Evolutionary conservation across 2,888 invertebrate species (phyloP), one percentile per base, ranked within the genome.

Genomic region (Nebria brevicollis): DNA sequence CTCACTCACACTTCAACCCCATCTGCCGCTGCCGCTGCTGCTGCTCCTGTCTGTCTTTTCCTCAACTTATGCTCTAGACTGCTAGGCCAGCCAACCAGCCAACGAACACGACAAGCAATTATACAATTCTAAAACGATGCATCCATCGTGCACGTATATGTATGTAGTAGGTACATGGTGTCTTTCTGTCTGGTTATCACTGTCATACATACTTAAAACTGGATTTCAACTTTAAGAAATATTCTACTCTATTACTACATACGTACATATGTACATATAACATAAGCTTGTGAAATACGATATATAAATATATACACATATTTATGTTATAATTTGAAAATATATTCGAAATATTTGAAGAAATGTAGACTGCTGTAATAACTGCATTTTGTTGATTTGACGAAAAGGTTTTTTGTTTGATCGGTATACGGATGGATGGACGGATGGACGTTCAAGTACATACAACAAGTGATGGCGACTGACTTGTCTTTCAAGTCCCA

Each of bases 381-480:
- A 66, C 11, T 66, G 26, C 25, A 34, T 66, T 65, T 75, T 10
- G 66, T 66, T 34, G 66, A 25, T 25, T 43, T 66, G 75, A 75
- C 13, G 26, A 25, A 72, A 54, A 54, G 54, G 13, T 11, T 34
- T 34, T 34, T 34, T 34, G 34, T 34, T 77, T 77, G 77, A 77
- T 77, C 77, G 68, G 70, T 34, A 34, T 20, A 20, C 20, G 20
- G 20, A 20, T 1, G 20, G 34, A 34, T 34, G 5, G 2, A 20
- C 20, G 20, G 34, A 34, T 34, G 5, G 2, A 34, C 4, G 34
- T 34, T 4, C 34, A 34, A 34, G 34, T 77, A 77, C 0, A 20
- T 20, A 20, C 20, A 20, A 20, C 77, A 77, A 70, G 77, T 77
- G 77, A 77, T 72, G 72, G 25, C 15, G 43, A 73, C 73, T 79